A percentile compares a stretch with the other conserved stretches of the same genome.
phyloP scores from a whole-genome alignment of 2,113 vertebrate genomes.

The Lepidothrix coronata region DNA sequence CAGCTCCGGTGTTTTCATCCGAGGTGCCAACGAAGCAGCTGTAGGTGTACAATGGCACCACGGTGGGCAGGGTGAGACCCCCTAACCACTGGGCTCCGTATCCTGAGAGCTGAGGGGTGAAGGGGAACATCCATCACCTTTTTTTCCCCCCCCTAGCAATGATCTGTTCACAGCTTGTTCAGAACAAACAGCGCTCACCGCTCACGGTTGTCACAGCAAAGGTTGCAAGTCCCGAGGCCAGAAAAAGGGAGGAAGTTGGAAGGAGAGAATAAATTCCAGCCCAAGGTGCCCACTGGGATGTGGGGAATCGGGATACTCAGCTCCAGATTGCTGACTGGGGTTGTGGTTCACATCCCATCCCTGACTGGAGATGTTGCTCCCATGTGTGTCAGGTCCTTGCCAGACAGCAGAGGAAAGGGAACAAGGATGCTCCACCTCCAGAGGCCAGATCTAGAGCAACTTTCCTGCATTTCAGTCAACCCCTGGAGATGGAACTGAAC shows the following conservation, averaged over 20 bases:
- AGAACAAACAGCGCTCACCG: fast-evolving
- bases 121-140: not conserved
- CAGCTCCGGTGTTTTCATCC: fast-evolving
- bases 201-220: fast-evolving
- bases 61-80: not conserved
- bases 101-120: not conserved
- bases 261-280: not conserved
- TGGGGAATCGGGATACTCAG: not conserved
- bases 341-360: fast-evolving
- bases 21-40: not conserved
- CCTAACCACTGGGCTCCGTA: fast-evolving
- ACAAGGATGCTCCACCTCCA: fast-evolving
- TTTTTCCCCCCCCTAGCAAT: fast-evolving
- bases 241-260: not conserved
- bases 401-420: not conserved
- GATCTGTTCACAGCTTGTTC: not conserved
- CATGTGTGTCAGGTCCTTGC: fast-evolving
- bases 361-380: not conserved
- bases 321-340: fast-evolving
- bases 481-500: not conserved
- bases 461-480: not conserved
- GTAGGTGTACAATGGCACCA: fast-evolving
- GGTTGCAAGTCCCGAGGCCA: not conserved
- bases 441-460: not conserved
- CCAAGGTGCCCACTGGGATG: not conserved